Evolutionary conservation across 92 coral and sea anemone species (phyloP).

Genomic region (Parazoanthus atlanticus): DNA sequence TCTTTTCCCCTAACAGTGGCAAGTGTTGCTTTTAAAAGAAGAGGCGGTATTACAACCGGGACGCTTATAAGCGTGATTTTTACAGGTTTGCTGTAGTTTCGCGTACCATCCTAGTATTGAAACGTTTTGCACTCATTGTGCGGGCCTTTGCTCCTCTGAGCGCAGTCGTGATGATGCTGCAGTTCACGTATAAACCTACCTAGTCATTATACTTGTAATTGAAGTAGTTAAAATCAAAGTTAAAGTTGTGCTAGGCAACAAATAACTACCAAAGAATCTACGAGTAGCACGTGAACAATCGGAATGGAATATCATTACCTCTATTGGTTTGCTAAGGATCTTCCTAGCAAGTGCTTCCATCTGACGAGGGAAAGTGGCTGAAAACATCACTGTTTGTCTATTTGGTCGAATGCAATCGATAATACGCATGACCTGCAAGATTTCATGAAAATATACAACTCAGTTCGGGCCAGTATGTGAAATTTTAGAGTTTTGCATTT

Average conservation of each 20-base stretch:
- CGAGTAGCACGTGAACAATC: too few relatives aligned
- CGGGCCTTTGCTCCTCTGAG: too few relatives aligned
- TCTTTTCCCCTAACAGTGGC: too few relatives aligned
- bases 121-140: too few relatives aligned
- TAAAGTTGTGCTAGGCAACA: too few relatives aligned
- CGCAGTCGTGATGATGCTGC: too few relatives aligned
- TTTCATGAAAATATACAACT: neutral
- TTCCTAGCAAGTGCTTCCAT: conserved; percentile 96
- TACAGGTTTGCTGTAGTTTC: too few relatives aligned
- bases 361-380: conserved; percentile 98
- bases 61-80: too few relatives aligned
- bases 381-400: conserved; percentile 95
- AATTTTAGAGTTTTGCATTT: conserved; percentile 12
- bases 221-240: neutral
- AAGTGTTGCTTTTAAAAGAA: too few relatives aligned
- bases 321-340: conserved; percentile 87
- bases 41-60: too few relatives aligned
- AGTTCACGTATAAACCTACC: neutral
- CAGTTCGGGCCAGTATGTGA: neutral
- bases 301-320: conserved; percentile 41
- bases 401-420: conserved; percentile 96
- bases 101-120: too few relatives aligned
- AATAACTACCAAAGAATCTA: too few relatives aligned
- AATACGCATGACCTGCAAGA: conserved; percentile 85
- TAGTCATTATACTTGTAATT: neutral